Percentiles rank a stretch among this genome's conserved stretches.
Evolutionary conservation across 2,888 invertebrate genomes (phyloP).

Genomic region (Parelbella ahira): DNA sequence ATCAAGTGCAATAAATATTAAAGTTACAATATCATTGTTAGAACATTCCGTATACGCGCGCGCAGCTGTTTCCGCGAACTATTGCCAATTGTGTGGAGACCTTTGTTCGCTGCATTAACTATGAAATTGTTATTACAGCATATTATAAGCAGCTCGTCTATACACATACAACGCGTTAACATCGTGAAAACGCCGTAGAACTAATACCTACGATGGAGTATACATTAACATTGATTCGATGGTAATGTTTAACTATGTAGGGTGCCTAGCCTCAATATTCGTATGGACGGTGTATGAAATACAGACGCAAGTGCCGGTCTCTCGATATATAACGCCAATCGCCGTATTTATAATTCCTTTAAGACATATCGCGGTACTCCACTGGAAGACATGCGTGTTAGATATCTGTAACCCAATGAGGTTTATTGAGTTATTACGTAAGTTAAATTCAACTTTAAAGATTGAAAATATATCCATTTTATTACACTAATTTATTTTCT

Average conservation of each 20-base stretch:
- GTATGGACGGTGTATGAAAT: conserved; percentile 54
- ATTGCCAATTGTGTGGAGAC: conserved; percentile 66
- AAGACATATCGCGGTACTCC: conserved; percentile 42
- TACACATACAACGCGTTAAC: conserved; percentile 37
- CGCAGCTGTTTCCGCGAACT: conserved; percentile 66
- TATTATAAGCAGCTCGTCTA: conserved; percentile 34
- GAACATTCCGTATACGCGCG: conserved; percentile 53
- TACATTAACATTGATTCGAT: conserved; percentile 24
- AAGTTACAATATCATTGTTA: conserved; percentile 76
- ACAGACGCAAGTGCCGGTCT: conserved; percentile 44
- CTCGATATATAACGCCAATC: conserved; percentile 53
- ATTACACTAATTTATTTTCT: too few relatives aligned
- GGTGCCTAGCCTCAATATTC: conserved; percentile 38
- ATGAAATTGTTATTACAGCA: conserved; percentile 63
- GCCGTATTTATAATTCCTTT: conserved; percentile 54
- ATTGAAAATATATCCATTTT: too few relatives aligned
- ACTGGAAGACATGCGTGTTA: conserved; percentile 39
- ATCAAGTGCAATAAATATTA: conserved; percentile 78
- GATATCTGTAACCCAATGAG: conserved; percentile 17
- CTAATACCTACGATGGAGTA: too few relatives aligned
- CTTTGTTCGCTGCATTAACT: conserved; percentile 67
- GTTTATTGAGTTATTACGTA: conserved; percentile 1
- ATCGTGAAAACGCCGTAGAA: too few relatives aligned
- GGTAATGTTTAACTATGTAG: conserved; percentile 25
- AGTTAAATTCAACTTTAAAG: too few relatives aligned